Evolutionary conservation across 2,888 invertebrate genomes (phyloP).

Genomic region (Molorchus minor): DNA sequence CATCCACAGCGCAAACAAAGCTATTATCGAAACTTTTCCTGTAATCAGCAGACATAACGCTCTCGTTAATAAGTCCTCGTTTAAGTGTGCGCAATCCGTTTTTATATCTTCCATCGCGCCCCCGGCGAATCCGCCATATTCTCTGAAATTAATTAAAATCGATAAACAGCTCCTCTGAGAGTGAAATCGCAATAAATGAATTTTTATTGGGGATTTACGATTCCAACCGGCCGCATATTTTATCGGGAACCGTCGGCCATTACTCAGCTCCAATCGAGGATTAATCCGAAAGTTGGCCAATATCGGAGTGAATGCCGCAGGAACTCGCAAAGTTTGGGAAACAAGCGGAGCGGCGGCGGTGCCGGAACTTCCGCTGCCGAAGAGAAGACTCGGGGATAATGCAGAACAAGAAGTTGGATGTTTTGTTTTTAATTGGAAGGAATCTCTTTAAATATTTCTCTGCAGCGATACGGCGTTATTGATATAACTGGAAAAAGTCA

Average conservation of each 20-base stretch:
- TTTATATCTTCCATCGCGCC: neutral
- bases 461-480: too few species aligned
- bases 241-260: constrained; percentile 18
- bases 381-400: neutral
- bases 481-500: too few species aligned
- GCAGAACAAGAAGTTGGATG: neutral
- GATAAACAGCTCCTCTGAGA: neutral
- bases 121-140: neutral
- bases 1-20: too few species aligned
- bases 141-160: constrained; percentile 8
- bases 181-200: constrained; percentile 17
- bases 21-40: too few species aligned
- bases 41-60: too few species aligned
- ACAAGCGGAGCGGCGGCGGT: neutral
- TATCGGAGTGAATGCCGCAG: constrained; percentile 16
- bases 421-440: neutral
- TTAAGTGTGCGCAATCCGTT: neutral
- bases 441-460: neutral
- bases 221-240: constrained; percentile 13
- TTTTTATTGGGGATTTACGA: constrained; percentile 22
- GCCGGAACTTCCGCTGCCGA: neutral
- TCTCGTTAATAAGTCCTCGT: too few species aligned
- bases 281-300: constrained; percentile 20
- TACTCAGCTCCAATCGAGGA: constrained; percentile 17
- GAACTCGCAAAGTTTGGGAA: constrained; percentile 12